Base-by-base conservation (phyloP, 1,140 invertebrate genomes). In the Bilobella aurantiaca region DNA sequence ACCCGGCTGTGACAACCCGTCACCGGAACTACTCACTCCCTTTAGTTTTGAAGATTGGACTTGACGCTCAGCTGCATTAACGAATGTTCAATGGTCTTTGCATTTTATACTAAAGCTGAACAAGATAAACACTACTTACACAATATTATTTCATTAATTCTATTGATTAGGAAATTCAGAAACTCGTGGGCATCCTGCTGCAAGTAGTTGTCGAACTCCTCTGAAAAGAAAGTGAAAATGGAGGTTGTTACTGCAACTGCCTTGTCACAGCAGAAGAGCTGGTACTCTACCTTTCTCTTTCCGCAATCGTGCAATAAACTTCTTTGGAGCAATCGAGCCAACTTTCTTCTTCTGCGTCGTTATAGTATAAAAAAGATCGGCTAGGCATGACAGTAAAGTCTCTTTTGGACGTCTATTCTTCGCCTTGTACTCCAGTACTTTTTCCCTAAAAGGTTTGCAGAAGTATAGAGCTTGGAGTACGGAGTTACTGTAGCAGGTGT, bases 151-250 rank as follows among this genome's bases (percentile, higher is more conserved):
- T 93, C 90, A 81, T 91, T 93, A 75, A 93, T 93, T 76, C 91
- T 90, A 80, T 99, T 99, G 58, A 99, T 91, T 57, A 99, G 82
- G 79, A 98, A 99, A 79, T 99, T 99, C 57, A 99, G 83, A 82
- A 99, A 99, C 79, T 99, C 96, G 78, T 99, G 96, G 56, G 96
- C 96, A 87, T 99, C 96, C 82, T 99, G 96, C 79, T 99, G 96
- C 89, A 98, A 94, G 76, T 97, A 98, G 79, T 99, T 99, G 79
- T 99, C 96, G 84, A 99, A 99, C 75, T 96, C 87, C 80, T 97
- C 95, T 94, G 82, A 71, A 86, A 85, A 76, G 58, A 60, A 21
- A 27, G 32, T 59, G 25, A 30, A 42, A 31, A 63, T 53, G 8
- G 1, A n/a, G 32, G 42, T 62, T 66, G 14, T 18, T 57, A 47